phyloP scores from a whole-genome alignment of 2,888 invertebrate genomes.

The Heliconius ismenius region DNA sequence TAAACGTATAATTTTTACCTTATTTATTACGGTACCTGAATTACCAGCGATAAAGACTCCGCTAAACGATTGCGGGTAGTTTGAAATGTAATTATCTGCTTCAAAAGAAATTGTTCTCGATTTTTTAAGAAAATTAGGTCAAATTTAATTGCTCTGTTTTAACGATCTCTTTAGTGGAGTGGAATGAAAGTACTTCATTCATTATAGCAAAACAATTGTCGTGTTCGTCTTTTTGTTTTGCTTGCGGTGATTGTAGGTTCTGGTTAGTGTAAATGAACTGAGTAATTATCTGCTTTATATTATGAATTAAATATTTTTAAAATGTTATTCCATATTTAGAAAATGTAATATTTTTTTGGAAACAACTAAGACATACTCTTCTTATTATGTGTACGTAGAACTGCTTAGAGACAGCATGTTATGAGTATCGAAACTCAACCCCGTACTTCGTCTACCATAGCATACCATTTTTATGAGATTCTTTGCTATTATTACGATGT shows the following conservation, averaged over 20 bases:
- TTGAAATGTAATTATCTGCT: slow-evolving; percentile 35
- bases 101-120: slow-evolving; percentile 18
- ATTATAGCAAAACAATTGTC: slow-evolving; percentile 11
- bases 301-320: not conserved
- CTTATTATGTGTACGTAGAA: too few species aligned
- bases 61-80: slow-evolving; percentile 33
- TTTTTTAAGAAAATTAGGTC: slow-evolving; percentile 22
- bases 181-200: slow-evolving; percentile 21
- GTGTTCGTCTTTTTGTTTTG: slow-evolving; percentile 1
- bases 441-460: not conserved
- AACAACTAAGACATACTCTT: too few species aligned
- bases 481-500: too few species aligned
- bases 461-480: too few species aligned
- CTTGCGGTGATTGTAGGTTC: not conserved
- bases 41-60: slow-evolving; percentile 35
- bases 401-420: not conserved
- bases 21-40: slow-evolving; percentile 43
- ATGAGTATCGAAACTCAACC: not conserved
- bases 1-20: slow-evolving; percentile 45
- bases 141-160: slow-evolving; percentile 25
- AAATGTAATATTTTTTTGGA: too few species aligned
- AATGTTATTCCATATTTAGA: too few species aligned
- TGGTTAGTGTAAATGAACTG: not conserved
- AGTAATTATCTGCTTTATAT: not conserved
- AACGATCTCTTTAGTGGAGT: slow-evolving; percentile 19